Percentiles rank a stretch among this genome's conserved stretches.
Evolutionary conservation across 2,797 vertebrate species (phyloP).

Genomic region (Anolis apletophallus): DNA sequence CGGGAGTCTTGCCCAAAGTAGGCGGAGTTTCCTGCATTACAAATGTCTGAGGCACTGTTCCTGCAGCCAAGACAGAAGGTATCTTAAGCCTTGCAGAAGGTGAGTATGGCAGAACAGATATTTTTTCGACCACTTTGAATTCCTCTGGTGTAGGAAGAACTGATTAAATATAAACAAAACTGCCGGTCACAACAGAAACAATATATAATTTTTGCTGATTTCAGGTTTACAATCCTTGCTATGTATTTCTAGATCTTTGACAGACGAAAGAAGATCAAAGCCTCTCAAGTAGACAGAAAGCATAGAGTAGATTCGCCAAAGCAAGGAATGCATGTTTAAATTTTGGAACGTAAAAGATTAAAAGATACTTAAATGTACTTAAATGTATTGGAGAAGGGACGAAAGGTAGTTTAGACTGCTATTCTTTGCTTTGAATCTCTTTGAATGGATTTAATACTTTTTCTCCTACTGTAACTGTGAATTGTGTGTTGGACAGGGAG

Average conservation of each 20-base stretch:
- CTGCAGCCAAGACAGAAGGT: not conserved
- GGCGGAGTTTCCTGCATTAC: not conserved
- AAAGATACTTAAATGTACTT: not conserved
- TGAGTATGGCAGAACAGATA: not conserved
- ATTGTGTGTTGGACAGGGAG: not conserved
- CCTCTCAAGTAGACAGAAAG: not conserved
- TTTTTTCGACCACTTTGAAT: not conserved
- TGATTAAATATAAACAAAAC: not conserved
- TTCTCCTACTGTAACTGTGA: not conserved
- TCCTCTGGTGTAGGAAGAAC: not conserved
- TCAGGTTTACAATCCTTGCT: not conserved
- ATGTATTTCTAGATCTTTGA: not conserved
- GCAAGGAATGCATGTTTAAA: not conserved
- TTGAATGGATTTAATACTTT: not conserved
- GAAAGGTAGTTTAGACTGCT: not conserved
- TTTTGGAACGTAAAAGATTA: not conserved
- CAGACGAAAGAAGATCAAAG: not conserved
- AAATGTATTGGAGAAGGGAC: not conserved
- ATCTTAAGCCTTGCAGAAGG: not conserved
- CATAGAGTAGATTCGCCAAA: not conserved
- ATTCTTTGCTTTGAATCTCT: fast-evolving
- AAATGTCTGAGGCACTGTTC: not conserved
- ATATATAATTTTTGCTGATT: not conserved
- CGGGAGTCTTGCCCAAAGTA: conserved; percentile 22
- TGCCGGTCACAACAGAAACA: not conserved